Evolutionary conservation across 1,140 invertebrate species (phyloP).

Genomic region (Bombus huntii): DNA sequence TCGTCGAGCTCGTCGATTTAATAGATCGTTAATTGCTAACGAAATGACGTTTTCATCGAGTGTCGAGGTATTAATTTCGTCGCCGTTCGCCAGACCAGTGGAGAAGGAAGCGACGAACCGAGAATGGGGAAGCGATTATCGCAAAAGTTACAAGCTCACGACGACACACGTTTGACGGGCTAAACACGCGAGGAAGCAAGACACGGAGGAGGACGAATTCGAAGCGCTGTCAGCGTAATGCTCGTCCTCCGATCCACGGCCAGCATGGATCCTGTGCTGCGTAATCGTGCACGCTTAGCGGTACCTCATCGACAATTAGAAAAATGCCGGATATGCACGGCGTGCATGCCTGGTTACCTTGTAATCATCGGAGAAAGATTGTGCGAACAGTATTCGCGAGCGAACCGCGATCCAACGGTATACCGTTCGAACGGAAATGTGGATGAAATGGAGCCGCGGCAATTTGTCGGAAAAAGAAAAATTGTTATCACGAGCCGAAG

Average conservation of each 20-base stretch:
- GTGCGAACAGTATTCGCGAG: conserved; percentile 31
- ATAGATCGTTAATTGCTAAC: conserved; percentile 26
- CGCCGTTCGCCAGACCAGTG: neutral
- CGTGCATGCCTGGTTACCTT: conserved; percentile 36
- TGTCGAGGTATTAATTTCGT: conserved; percentile 29
- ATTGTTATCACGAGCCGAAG: neutral
- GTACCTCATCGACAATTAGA: conserved; percentile 42
- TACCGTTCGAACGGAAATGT: conserved; percentile 40
- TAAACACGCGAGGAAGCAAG: conserved; percentile 40
- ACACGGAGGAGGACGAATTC: conserved; percentile 61
- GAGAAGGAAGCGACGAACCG: neutral
- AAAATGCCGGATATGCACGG: conserved; percentile 32
- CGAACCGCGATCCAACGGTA: neutral
- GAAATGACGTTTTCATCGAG: neutral
- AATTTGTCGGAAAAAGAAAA: neutral
- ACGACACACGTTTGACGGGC: conserved; percentile 41
- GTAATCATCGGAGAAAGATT: conserved; percentile 41
- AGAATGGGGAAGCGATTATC: conserved; percentile 53
- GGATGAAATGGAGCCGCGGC: conserved; percentile 23
- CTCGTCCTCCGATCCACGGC: conserved; percentile 4
- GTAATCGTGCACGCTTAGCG: conserved; percentile 53
- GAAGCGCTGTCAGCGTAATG: conserved; percentile 54
- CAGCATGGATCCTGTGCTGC: conserved; percentile 23
- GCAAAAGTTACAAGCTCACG: conserved; percentile 46
- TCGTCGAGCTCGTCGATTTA: neutral